phyloP scores from a whole-genome alignment of 2,888 invertebrate species.

The Chaetoderma sp. region DNA sequence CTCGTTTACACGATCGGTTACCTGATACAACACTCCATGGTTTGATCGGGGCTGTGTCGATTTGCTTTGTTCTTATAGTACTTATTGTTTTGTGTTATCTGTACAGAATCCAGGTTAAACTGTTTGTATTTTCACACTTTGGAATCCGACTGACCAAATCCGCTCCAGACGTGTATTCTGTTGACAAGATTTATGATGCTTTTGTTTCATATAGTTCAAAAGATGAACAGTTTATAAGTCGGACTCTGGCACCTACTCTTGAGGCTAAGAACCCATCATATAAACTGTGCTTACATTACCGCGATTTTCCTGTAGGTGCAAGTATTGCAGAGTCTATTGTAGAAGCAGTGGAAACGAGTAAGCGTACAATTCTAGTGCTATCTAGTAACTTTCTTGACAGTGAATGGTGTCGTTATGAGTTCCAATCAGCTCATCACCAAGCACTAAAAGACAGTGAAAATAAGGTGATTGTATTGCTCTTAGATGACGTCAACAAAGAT shows the following conservation, averaged over 20 bases:
- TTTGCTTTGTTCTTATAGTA: background rate
- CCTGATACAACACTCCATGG: too few relatives aligned
- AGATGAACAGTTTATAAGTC: constrained; percentile 87
- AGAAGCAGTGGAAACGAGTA: constrained; percentile 79
- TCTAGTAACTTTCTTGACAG: constrained; percentile 80
- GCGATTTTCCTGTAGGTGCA: constrained; percentile 79
- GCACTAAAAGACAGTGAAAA: constrained; percentile 75
- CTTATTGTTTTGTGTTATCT: background rate
- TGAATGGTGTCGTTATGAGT: constrained; percentile 82
- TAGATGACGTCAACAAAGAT: background rate
- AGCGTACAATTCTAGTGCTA: constrained; percentile 79
- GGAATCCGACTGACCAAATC: background rate
- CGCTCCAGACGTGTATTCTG: background rate
- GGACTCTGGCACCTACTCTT: constrained; percentile 83
- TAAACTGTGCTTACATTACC: constrained; percentile 86
- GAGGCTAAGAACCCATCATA: constrained; percentile 86
- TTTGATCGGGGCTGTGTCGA: too few relatives aligned
- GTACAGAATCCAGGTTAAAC: background rate
- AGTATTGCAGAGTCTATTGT: constrained; percentile 79
- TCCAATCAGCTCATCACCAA: constrained; percentile 80
- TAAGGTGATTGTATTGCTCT: constrained; percentile 2
- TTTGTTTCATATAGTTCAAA: constrained; percentile 90
- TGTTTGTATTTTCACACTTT: constrained; percentile 8
- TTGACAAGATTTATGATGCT: constrained; percentile 78
- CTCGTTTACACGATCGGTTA: too few relatives aligned